Evolutionary conservation across 1,140 invertebrate genomes (phyloP), one percentile per base, ranked within the genome.

Genomic region (Penaeus indicus): DNA sequence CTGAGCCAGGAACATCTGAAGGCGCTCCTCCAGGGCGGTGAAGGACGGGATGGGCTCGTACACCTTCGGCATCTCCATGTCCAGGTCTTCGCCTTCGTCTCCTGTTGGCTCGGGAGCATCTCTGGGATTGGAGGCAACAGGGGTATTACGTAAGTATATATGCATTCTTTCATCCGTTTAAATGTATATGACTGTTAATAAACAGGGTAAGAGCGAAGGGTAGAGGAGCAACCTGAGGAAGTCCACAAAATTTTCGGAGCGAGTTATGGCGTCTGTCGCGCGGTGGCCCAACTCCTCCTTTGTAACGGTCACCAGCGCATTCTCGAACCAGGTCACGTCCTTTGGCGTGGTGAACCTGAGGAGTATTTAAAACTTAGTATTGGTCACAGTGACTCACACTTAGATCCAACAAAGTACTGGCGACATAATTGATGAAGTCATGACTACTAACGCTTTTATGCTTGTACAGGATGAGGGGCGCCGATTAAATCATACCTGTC

Each of bases 91-190:
- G 22, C 96, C 96, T 94, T 99, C 98, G 93, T 99, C 98, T 16
- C 98, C 98, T 1, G 98, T 98, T 3, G 98, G 97, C 93, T 99
- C 98, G 32, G 98, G 97, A 62, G 98, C 98, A 94, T 99, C 98
- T 93, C 97, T 97, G 91, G 4, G 90, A 72, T 67, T 54, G 11
- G 54, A 54, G 11, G 54, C 54, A 54, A 54, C 54, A 54, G 0
- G 1, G 54, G 54, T 54, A 8, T 54, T 54, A 54, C 16, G 16
- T 54, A 16, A 13, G 16, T 11, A 54, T 54, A 54, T 54, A 54
- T 13, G 10, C 54, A 54, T 11, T 16, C 16, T 1, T 54, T 54
- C 10, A 54, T 54, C 16, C 10, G 10, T 54, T 8, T 54, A 54
- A 10, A 54, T 16, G 54, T 16, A 16, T 16, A 54, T 54, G 54